These are phyloP conservation scores for Drosophila bunnanda DNA, from an alignment of 2,888 invertebrate genomes.

Conservation along the genomic window DNA sequence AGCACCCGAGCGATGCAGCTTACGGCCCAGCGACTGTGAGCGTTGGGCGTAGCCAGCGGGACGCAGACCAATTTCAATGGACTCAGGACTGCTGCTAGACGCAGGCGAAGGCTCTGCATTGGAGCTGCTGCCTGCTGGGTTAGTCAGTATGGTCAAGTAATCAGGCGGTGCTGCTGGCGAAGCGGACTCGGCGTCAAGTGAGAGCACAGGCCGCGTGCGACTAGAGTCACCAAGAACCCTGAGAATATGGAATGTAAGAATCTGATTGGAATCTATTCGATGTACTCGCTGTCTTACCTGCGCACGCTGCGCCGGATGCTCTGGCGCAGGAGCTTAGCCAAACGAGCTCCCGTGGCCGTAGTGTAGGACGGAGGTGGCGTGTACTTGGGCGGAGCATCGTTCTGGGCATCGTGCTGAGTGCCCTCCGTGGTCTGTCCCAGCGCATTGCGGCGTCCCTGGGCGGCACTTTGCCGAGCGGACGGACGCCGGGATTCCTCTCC, in stretches of 20 bases:
- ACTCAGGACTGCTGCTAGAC: slow-evolving; percentile 63
- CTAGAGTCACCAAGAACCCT: slow-evolving; percentile 74
- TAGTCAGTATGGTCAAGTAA: slow-evolving; percentile 73
- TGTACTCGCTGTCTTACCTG: slow-evolving; percentile 83
- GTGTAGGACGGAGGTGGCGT: slow-evolving; percentile 97
- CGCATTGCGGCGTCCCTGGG: slow-evolving; percentile 57
- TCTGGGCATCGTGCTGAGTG: slow-evolving; percentile 72
- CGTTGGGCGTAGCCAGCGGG: slow-evolving; percentile 67
- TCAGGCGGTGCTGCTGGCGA: slow-evolving; percentile 75
- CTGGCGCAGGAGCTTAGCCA: slow-evolving; percentile 90
- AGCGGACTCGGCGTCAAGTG: slow-evolving; percentile 66
- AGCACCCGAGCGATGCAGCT: slow-evolving; percentile 51
- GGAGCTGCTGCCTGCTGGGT: slow-evolving; percentile 50
- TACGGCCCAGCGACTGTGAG: slow-evolving; percentile 76
- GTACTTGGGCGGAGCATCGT: slow-evolving; percentile 96
- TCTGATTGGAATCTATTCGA: fast-evolving
- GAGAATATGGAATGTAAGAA: neutral
- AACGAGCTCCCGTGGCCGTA: slow-evolving; percentile 94
- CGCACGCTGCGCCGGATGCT: slow-evolving; percentile 92
- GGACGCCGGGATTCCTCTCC: slow-evolving; percentile 77
- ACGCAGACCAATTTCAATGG: slow-evolving; percentile 73
- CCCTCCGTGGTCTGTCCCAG: slow-evolving; percentile 39
- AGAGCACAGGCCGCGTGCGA: slow-evolving; percentile 66
- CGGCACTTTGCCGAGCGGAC: slow-evolving; percentile 58
- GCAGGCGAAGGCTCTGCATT: slow-evolving; percentile 20